Conservation (phyloP, 2,888 invertebrate genomes). For the Ophraella communa region DNA sequence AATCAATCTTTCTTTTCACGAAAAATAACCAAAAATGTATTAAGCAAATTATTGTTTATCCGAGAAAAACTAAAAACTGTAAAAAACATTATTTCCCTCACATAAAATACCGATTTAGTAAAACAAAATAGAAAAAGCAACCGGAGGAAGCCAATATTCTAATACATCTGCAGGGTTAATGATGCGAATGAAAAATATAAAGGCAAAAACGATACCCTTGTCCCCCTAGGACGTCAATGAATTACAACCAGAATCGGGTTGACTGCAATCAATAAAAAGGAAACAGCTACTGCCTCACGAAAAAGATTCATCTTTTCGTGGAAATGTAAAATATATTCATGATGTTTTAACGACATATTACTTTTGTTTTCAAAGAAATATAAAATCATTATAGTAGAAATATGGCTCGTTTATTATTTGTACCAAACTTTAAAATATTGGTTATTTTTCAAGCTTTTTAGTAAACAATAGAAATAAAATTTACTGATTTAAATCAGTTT, state of each 20-base stretch:
- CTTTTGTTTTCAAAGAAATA: not conserved
- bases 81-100: not conserved
- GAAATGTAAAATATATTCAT: constrained; percentile 1
- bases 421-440: not conserved
- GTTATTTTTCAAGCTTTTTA: not conserved
- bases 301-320: not conserved
- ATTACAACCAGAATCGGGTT: constrained; percentile 4
- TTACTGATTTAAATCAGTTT: too few relatives aligned
- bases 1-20: too few relatives aligned
- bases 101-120: not conserved
- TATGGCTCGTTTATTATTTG: not conserved
- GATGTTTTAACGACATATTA: not conserved
- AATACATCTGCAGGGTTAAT: not conserved
- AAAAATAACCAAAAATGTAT: too few relatives aligned
- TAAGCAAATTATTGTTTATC: not conserved
- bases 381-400: not conserved
- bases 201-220: not conserved
- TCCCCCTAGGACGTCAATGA: not conserved
- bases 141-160: not conserved
- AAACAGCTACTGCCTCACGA: not conserved
- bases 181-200: not conserved
- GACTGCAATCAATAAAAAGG: constrained; percentile 13
- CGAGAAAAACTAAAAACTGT: not conserved
- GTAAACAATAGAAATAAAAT: too few relatives aligned
- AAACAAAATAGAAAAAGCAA: not conserved